Evolutionary conservation across 2,797 vertebrate genomes (phyloP).

Genomic region (Chiroxiphia lanceolata): DNA sequence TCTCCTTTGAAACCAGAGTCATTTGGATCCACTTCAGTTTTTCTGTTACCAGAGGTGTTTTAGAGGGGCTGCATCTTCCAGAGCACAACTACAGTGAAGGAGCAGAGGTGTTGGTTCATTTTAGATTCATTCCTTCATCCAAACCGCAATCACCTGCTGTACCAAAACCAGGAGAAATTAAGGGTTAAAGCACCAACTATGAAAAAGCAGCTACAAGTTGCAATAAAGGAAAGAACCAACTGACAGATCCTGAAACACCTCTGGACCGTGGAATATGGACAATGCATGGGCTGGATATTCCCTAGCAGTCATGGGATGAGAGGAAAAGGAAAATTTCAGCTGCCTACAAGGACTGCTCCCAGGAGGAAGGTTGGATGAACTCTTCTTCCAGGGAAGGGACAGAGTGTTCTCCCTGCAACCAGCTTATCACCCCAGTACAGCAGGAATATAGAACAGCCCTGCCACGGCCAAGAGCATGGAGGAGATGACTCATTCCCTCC

Average conservation of each 20-base stretch:
- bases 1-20: neutral
- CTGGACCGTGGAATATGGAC: neutral
- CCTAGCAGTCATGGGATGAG: neutral
- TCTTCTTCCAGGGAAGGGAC: slow-evolving; percentile 39
- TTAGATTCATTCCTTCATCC: neutral
- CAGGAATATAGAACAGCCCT: neutral
- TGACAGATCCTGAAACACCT: neutral
- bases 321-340: neutral
- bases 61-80: neutral
- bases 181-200: neutral
- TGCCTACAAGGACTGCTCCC: neutral
- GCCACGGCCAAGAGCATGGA: neutral
- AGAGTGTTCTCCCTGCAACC: neutral
- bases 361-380: neutral
- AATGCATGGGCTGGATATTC: neutral
- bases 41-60: neutral
- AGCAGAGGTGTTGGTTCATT: neutral
- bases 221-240: neutral
- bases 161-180: neutral
- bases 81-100: neutral
- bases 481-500: slow-evolving; percentile 14
- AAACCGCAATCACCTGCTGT: neutral
- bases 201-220: neutral
- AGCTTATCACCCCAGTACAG: neutral
- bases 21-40: neutral